Evolutionary conservation across 2,797 vertebrate species (phyloP), one percentile per base, ranked within the genome.

Genomic region (Okamejei kenojei): DNA sequence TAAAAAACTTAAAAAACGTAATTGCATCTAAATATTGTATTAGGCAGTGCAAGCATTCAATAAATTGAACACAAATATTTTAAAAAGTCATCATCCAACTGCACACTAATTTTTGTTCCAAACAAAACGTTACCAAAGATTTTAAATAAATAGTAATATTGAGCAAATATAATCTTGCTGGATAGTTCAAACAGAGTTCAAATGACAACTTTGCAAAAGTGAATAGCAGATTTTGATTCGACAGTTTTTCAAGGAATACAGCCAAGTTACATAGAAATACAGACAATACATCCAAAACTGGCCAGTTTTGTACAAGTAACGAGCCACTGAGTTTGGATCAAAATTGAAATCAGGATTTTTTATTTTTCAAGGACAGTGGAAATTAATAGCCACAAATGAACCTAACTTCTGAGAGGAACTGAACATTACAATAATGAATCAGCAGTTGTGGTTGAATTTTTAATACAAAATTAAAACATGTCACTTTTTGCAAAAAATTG

Each of bases 241-340:
- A 90, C 88, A 23, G 68, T 35, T 73, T 90, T 32, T 65, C 88
- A 38, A 21, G 8, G 68, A 45, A 8, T 26, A 38, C 32, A 11
- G 88, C 88, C 88, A 90, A 90, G 88, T 73, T 71, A 26, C 65
- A 90, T 32, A 90, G 63, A 26, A 26, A 32, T 73, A 73, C 19
- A 90, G 35, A 90, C 63, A 90, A 82, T 19, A 88, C n/a, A 71
- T 73, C 65, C 32, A 90, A 90, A 90, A 73, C 68, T 45, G 32
- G 19, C 35, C 23, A 38, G 68, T 73, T 35, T 90, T 45, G 38
- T 26, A 73, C 73, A 90, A 90, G 17, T 65, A 90, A 71, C 21
- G 86, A 19, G 86, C 15, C 63, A 3, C 61, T 32, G n/a, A 90
- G 19, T 1, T 38, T 90, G 65, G 68, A 19, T 90, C 88, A 73